A percentile compares a stretch with the other conserved stretches of the same genome.
Conservation (phyloP, 2,113 vertebrate genomes). For the Chloropsis hardwickii region DNA sequence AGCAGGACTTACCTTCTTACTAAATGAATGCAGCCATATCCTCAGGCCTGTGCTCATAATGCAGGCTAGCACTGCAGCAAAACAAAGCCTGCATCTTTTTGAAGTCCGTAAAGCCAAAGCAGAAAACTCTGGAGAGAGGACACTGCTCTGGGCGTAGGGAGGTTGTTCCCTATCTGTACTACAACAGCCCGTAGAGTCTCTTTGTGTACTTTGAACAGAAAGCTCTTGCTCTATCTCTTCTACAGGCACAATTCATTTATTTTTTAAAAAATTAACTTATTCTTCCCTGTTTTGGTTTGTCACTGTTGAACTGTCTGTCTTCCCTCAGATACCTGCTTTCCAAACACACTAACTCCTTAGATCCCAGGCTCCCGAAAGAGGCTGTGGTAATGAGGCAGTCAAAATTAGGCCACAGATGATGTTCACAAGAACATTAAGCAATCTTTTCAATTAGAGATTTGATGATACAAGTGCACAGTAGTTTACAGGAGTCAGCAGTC, state of each 20-base stretch:
- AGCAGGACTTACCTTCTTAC: neutral
- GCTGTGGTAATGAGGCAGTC: neutral
- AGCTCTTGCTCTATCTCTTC: neutral
- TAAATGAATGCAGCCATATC: neutral
- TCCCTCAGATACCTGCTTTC: neutral
- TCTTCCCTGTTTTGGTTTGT: neutral
- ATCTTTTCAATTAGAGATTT: neutral
- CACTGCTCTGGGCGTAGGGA: neutral
- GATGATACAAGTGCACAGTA: neutral
- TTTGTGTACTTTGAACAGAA: neutral
- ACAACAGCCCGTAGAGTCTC: accelerated
- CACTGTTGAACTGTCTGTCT: neutral
- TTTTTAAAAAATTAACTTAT: neutral
- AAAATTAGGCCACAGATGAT: neutral
- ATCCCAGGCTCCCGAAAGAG: neutral
- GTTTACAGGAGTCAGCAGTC: neutral
- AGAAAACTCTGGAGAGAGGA: neutral
- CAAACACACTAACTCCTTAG: too few species aligned
- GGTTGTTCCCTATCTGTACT: neutral
- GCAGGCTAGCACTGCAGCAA: neutral
- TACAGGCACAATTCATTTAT: neutral
- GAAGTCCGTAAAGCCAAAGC: neutral
- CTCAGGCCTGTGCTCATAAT: neutral
- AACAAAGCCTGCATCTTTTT: neutral
- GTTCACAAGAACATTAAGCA: neutral